These are phyloP conservation scores for Epiperipatus broadwayi DNA, from an alignment of 2,888 invertebrate genomes.

Conservation along the genomic window DNA sequence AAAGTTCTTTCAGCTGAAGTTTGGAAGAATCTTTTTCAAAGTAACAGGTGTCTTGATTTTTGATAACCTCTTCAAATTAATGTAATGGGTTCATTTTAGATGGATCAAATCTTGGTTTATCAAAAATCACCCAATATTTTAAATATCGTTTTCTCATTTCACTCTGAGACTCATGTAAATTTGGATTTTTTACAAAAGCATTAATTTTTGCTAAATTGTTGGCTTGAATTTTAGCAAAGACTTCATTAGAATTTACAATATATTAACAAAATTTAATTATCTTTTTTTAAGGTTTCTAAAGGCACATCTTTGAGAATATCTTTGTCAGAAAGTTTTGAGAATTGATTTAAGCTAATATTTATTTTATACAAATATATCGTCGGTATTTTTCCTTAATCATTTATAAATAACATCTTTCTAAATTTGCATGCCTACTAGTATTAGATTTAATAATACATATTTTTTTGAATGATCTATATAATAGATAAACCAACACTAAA, in stretches of 20 bases:
- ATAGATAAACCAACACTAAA: constrained; percentile 80
- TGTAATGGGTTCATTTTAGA: too few species aligned
- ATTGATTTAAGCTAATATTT: constrained; percentile 43
- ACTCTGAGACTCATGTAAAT: constrained; percentile 47
- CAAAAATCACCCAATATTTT: constrained; percentile 48
- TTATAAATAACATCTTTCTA: constrained; percentile 79
- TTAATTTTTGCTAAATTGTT: constrained; percentile 58
- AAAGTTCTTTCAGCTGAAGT: too few species aligned
- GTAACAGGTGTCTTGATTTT: too few species aligned
- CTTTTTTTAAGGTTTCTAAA: constrained; percentile 42
- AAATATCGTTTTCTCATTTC: constrained; percentile 50
- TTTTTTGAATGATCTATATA: constrained; percentile 70
- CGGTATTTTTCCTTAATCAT: constrained; percentile 44
- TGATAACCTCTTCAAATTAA: too few species aligned
- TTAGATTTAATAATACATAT: constrained; percentile 82
- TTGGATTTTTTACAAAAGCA: constrained; percentile 51
- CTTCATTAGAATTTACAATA: constrained; percentile 55
- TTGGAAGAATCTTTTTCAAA: too few species aligned
- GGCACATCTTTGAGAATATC: constrained; percentile 52
- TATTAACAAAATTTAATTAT: constrained; percentile 55
- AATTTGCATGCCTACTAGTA: constrained; percentile 88
- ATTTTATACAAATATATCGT: constrained; percentile 48
- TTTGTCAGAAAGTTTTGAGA: constrained; percentile 32
- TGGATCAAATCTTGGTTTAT: constrained; percentile 31
- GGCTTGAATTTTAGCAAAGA: constrained; percentile 43